Evolutionary conservation across 2,888 invertebrate genomes (phyloP), one percentile per base, ranked within the genome.

Genomic region (Pseudolycoriella hygida): DNA sequence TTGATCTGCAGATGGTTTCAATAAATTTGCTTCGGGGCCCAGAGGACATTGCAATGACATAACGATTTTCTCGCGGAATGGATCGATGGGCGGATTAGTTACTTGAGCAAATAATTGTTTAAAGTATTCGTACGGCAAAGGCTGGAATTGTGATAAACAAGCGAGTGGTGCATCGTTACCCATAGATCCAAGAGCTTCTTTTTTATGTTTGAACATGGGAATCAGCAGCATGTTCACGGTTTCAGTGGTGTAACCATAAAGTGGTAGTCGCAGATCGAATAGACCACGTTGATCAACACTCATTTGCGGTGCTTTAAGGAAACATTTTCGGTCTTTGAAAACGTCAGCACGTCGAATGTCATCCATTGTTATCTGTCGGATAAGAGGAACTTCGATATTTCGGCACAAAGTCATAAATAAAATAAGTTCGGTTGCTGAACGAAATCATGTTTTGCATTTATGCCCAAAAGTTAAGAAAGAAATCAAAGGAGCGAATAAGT

Each of bases 81-180:
- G 98, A 71, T 98, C 98, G 53, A 98, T 97, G 3, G 98, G 98
- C 4, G 98, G 98, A 70, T 98, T 98, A 55, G 98, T 98, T 54
- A 94, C 90, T 73, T 98, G 98, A 31, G 98, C 98, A 67, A 98
- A 98, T 40, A 97, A 71, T 62, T 98, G 98, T 61, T 98, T 97
- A 72, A 98, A 98, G 67, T 98, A 98, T 54, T 90, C 90, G 64
- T 94, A 98, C 2, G 89, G 74, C 47, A 96, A 70, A 8, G 98
- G 98, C 60, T 94, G 88, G 69, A 89, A 96, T 61, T 79, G 74
- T 1, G 97, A 98, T 19, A 98, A 74, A 57, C 98, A 98, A 8
- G 98, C 98, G 53, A 98, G 68, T 0, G 98, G 97, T 0, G 89
- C 88, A 67, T 98, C 98, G 64, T 98, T 98, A 48, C 98, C 98